A percentile compares a stretch with the other conserved stretches of the same genome.
Conservation (phyloP, 2,888 invertebrate species). For the Temnothorax ravouxi region DNA sequence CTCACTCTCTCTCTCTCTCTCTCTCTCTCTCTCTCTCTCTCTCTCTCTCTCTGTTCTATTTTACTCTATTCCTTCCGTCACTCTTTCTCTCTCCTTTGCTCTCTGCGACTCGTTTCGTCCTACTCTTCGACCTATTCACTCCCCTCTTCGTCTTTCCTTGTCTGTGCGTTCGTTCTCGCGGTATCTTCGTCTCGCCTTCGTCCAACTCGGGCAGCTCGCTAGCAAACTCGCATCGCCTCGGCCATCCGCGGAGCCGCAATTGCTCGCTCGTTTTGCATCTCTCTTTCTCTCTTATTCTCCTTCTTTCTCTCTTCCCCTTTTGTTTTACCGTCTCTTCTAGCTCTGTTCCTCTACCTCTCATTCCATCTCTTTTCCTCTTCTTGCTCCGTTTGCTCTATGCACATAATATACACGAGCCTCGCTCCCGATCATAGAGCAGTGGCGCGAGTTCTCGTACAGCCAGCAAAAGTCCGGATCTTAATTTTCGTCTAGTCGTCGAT, state of each 20-base stretch:
- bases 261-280: conserved; percentile 24
- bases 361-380: conserved; percentile 60
- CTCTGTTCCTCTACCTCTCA: conserved; percentile 69
- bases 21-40: neutral
- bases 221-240: conserved; percentile 29
- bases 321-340: conserved; percentile 60
- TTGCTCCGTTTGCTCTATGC: conserved; percentile 76
- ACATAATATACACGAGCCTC: conserved; percentile 80
- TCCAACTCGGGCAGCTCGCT: conserved; percentile 22
- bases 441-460: conserved; percentile 63
- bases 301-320: conserved; percentile 21
- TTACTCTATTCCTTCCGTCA: conserved; percentile 20
- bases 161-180: conserved; percentile 11
- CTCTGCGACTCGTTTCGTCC: neutral
- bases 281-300: conserved; percentile 7
- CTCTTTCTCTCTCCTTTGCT: neutral
- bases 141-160: conserved; percentile 9
- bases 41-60: conserved; percentile 1
- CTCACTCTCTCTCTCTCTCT: neutral
- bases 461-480: conserved; percentile 66
- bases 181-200: conserved; percentile 50
- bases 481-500: conserved; percentile 71
- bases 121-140: conserved; percentile 7
- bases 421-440: conserved; percentile 82
- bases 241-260: conserved; percentile 23